Evolutionary conservation across 2,797 vertebrate genomes (phyloP).

Genomic region (Argentina silus): DNA sequence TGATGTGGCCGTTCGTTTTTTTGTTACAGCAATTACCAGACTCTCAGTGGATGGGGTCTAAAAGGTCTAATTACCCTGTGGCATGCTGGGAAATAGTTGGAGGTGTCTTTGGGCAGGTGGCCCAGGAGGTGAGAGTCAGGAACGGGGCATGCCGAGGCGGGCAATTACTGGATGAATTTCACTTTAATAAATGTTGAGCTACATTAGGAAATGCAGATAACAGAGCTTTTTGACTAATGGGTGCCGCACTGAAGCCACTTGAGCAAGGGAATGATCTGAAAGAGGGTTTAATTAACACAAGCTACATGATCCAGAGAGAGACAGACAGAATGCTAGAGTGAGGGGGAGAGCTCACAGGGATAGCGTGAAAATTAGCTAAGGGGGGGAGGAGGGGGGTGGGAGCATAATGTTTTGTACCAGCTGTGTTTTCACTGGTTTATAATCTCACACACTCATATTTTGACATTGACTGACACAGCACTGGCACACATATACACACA

Average conservation of each 20-base stretch:
- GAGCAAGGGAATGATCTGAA: slow-evolving; percentile 88
- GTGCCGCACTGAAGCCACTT: slow-evolving; percentile 88
- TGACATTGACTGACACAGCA: slow-evolving; percentile 36
- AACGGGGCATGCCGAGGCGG: slow-evolving; percentile 83
- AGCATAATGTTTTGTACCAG: slow-evolving; percentile 46
- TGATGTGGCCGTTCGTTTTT: slow-evolving; percentile 81
- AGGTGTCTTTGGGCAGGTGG: slow-evolving; percentile 87
- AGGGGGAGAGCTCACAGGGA: slow-evolving; percentile 66
- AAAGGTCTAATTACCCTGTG: slow-evolving; percentile 82
- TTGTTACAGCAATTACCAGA: slow-evolving; percentile 83
- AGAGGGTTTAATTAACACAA: slow-evolving; percentile 95
- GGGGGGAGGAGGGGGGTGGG: slow-evolving; percentile 43
- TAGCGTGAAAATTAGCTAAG: slow-evolving; percentile 73
- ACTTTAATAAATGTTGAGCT: slow-evolving; percentile 95
- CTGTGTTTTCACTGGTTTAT: slow-evolving; percentile 67
- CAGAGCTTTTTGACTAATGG: slow-evolving; percentile 85
- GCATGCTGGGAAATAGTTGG: slow-evolving; percentile 81
- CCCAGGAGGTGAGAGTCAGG: slow-evolving; percentile 91
- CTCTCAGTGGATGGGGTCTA: slow-evolving; percentile 79
- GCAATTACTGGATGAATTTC: slow-evolving; percentile 97
- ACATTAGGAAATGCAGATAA: slow-evolving; percentile 96
- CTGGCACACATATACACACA: background rate
- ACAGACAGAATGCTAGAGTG: slow-evolving; percentile 71
- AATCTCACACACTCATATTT: slow-evolving; percentile 54
- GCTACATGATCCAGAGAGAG: slow-evolving; percentile 85